A percentile compares a stretch with the other conserved stretches of the same genome.
Conservation (phyloP, 2,888 invertebrate genomes). For the Noctuana brunneofusca region DNA sequence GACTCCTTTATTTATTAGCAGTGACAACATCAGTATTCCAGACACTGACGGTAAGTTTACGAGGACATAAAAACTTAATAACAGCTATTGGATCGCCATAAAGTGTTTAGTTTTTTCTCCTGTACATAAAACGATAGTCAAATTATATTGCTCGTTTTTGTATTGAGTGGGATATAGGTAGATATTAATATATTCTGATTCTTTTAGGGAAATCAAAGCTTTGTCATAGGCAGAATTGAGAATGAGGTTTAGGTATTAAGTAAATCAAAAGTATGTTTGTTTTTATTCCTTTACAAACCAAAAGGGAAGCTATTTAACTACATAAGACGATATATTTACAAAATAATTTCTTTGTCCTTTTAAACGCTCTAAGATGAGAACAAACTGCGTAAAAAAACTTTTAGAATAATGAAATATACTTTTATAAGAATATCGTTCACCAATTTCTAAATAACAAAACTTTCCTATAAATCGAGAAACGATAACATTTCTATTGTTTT, state of each 20-base stretch:
- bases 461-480: not conserved
- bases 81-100: conserved; percentile 35
- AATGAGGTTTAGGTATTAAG: too few species aligned
- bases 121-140: conserved; percentile 32
- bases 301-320: too few species aligned
- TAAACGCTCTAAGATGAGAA: too few species aligned
- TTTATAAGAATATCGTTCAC: not conserved
- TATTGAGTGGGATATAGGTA: not conserved
- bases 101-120: conserved; percentile 31
- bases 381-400: too few species aligned
- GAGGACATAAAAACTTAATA: conserved; percentile 38
- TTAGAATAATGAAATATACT: not conserved
- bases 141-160: conserved; percentile 1
- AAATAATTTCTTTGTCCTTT: too few species aligned
- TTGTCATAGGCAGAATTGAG: too few species aligned
- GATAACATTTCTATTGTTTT: not conserved
- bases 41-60: conserved; percentile 35
- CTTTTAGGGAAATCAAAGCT: too few species aligned
- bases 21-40: conserved; percentile 32
- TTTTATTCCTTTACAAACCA: too few species aligned
- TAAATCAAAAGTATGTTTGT: too few species aligned
- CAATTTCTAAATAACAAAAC: not conserved
- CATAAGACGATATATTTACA: too few species aligned
- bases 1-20: not conserved
- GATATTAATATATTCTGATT: too few species aligned